Conservation (phyloP, 2,888 invertebrate genomes). For the Unio delphinus region DNA sequence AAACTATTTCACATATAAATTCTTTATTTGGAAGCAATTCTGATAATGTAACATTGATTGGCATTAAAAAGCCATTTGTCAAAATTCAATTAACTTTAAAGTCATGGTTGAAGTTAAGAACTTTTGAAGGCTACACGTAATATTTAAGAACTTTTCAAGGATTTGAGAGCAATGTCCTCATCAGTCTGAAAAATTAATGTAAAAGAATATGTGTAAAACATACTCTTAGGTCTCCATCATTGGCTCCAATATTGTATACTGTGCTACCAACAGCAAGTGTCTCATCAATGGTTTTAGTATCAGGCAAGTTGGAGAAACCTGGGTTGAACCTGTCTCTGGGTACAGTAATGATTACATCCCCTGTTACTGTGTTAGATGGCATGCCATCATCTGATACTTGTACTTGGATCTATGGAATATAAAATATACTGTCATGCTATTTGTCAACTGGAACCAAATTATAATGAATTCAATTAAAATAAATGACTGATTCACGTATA, state of each 20-base stretch:
- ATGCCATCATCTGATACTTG: conserved; percentile 51
- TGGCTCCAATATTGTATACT: conserved; percentile 34
- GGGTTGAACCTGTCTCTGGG: conserved; percentile 50
- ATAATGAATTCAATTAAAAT: too few relatives aligned
- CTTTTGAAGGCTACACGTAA: too few relatives aligned
- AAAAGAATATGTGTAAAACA: conserved; percentile 3
- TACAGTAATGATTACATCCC: conserved; percentile 52
- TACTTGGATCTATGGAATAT: conserved; percentile 43
- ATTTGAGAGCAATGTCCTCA: too few relatives aligned
- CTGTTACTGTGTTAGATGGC: conserved; percentile 37
- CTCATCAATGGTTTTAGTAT: conserved; percentile 31
- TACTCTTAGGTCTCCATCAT: conserved; percentile 44
- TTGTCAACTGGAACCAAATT: background rate
- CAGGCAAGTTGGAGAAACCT: conserved; percentile 45
- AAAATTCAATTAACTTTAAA: too few relatives aligned
- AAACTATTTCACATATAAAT: too few relatives aligned
- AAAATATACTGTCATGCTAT: background rate
- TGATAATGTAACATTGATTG: too few relatives aligned
- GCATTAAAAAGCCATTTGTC: too few relatives aligned
- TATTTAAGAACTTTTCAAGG: too few relatives aligned
- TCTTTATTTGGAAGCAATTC: too few relatives aligned
- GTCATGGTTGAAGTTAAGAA: too few relatives aligned
- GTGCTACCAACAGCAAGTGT: conserved; percentile 6
- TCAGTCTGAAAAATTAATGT: too few relatives aligned
- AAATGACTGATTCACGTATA: too few relatives aligned